These are phyloP conservation scores for Macheiramphus alcinus DNA, from an alignment of 2,113 vertebrate species.

Conservation along the genomic window DNA sequence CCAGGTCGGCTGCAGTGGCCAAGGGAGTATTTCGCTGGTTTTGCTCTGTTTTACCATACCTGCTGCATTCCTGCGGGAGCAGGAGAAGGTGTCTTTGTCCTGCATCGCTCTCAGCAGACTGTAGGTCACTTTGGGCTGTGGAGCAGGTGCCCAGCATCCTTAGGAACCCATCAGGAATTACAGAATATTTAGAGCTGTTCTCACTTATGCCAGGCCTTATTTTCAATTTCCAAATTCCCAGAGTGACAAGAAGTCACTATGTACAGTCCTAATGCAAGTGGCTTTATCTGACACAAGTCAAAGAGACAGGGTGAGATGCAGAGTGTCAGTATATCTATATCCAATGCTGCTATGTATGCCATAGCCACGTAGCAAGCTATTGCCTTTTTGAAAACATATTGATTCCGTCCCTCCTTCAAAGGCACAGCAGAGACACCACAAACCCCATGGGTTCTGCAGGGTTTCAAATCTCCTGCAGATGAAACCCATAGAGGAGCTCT, in stretches of 20 bases:
- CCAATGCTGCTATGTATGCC: background rate
- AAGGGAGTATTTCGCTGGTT: background rate
- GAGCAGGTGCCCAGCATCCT: background rate
- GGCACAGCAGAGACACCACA: background rate
- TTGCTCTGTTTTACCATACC: background rate
- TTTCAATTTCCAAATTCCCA: background rate
- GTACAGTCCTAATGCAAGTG: background rate
- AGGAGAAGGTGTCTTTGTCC: background rate
- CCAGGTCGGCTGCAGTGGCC: background rate
- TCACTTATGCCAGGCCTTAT: background rate
- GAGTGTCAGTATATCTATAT: background rate
- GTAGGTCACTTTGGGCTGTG: background rate
- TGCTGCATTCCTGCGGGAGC: background rate
- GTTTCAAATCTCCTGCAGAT: background rate
- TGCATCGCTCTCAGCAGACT: background rate
- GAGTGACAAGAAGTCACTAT: background rate
- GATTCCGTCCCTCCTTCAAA: background rate
- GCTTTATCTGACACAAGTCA: background rate
- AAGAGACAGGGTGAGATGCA: background rate
- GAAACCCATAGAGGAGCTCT: background rate
- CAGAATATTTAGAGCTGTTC: background rate
- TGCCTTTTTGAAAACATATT: background rate
- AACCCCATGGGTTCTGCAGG: background rate
- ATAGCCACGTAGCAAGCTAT: background rate
- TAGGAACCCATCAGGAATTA: background rate